phyloP scores from a whole-genome alignment of 2,797 vertebrate species.

The Phrynocephalus guinanensis region DNA sequence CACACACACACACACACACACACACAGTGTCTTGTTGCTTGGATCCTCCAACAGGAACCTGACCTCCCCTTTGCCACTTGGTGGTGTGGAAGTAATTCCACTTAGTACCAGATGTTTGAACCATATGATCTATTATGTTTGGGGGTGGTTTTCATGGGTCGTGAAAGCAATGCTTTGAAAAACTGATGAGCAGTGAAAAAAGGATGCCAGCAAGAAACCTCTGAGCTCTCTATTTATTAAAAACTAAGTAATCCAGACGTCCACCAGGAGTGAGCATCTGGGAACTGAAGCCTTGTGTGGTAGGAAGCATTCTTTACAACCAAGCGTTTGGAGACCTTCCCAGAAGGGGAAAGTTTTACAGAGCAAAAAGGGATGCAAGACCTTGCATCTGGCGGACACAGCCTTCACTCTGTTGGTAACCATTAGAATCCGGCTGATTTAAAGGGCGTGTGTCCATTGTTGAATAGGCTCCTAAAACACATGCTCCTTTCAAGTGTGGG shows the following conservation, averaged over 20 bases:
- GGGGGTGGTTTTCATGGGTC: constrained; percentile 16
- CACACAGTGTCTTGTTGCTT: background rate
- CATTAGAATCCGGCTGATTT: constrained; percentile 34
- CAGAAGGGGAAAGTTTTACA: constrained; percentile 40
- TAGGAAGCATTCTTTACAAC: constrained; percentile 33
- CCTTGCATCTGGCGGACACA: constrained; percentile 50
- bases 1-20: too few relatives aligned
- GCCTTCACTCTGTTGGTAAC: constrained; percentile 44
- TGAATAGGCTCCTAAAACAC: background rate
- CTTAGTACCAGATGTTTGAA: background rate
- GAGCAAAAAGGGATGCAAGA: background rate
- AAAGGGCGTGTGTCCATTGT: background rate
- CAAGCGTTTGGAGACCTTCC: constrained; percentile 48
- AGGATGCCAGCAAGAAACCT: background rate
- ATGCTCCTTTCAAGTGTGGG: background rate
- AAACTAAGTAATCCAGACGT: constrained; percentile 14
- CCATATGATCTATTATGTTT: background rate
- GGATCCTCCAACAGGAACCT: background rate
- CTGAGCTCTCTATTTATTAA: constrained; percentile 40
- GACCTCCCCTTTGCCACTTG: background rate
- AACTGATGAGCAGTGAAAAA: constrained; percentile 28
- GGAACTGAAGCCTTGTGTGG: constrained; percentile 27
- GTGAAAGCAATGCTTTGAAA: constrained; percentile 18
- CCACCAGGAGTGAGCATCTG: constrained; percentile 30
- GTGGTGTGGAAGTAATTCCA: background rate